Conservation (phyloP, 2,888 invertebrate species). For the Tolmerus cingulatus region DNA sequence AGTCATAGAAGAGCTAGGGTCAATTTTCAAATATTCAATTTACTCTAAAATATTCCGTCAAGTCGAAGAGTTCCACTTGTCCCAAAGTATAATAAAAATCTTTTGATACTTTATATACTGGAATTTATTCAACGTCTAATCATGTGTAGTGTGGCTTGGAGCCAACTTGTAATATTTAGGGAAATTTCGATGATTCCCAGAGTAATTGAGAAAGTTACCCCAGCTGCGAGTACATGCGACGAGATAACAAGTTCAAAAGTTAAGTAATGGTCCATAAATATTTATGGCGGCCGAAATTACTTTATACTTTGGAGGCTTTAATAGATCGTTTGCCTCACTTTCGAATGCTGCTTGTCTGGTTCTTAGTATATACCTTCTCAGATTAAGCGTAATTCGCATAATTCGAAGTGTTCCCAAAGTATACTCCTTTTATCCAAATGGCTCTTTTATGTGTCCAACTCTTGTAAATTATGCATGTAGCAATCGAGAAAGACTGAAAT, state of each 20-base stretch:
- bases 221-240: slow-evolving; percentile 1
- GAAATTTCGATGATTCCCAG: background rate
- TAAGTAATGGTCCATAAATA: slow-evolving; percentile 41
- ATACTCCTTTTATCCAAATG: slow-evolving; percentile 10
- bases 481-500: background rate
- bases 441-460: background rate
- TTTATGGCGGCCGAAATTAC: slow-evolving; percentile 38
- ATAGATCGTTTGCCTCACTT: background rate
- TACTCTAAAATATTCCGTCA: background rate
- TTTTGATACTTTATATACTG: background rate
- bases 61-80: background rate
- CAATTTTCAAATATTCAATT: background rate
- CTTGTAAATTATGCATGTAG: slow-evolving; percentile 3
- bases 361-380: background rate
- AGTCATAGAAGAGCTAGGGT: background rate
- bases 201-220: slow-evolving; percentile 30
- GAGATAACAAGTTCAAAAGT: slow-evolving; percentile 41
- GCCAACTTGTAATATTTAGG: slow-evolving; percentile 10
- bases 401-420: slow-evolving; percentile 6
- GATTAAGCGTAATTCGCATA: slow-evolving; percentile 17
- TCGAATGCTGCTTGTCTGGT: background rate
- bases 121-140: background rate
- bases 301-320: slow-evolving; percentile 33
- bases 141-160: background rate
- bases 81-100: background rate